Conservation (phyloP, 2,113 vertebrate genomes). For the Thryonomys swinderianus region DNA sequence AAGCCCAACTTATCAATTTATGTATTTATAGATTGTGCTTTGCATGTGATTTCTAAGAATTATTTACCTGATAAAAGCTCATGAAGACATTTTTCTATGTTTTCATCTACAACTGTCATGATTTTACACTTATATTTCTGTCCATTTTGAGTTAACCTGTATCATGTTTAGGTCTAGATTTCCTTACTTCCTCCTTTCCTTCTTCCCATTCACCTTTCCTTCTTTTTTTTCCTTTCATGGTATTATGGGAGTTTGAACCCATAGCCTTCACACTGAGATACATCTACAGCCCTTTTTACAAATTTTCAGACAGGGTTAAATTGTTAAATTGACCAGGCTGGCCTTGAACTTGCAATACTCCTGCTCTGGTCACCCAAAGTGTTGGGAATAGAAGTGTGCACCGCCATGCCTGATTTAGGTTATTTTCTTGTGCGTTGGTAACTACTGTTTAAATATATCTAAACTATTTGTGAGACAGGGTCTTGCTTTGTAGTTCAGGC, state of each 20-base stretch:
- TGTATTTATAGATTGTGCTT: not conserved
- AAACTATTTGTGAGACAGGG: no score
- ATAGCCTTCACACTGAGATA: not conserved
- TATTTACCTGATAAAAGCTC: not conserved
- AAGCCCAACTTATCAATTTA: not conserved
- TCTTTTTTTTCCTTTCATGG: not conserved
- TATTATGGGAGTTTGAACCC: not conserved
- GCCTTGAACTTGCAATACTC: not conserved
- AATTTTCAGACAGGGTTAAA: not conserved
- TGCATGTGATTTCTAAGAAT: not conserved
- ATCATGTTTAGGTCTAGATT: not conserved
- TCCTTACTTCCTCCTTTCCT: not conserved
- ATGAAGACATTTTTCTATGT: not conserved
- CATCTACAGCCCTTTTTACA: not conserved
- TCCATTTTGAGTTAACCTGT: not conserved
- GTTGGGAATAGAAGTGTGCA: not conserved
- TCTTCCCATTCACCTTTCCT: not conserved
- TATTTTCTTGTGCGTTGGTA: not conserved
- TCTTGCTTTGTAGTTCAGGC: no score
- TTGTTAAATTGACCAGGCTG: not conserved
- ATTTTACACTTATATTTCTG: not conserved
- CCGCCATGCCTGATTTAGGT: not conserved
- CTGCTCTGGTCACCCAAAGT: not conserved
- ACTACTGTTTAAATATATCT: not conserved
- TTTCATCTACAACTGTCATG: not conserved